Conservation (phyloP, 1,140 invertebrate genomes). For the Eriocheir sinensis region DNA sequence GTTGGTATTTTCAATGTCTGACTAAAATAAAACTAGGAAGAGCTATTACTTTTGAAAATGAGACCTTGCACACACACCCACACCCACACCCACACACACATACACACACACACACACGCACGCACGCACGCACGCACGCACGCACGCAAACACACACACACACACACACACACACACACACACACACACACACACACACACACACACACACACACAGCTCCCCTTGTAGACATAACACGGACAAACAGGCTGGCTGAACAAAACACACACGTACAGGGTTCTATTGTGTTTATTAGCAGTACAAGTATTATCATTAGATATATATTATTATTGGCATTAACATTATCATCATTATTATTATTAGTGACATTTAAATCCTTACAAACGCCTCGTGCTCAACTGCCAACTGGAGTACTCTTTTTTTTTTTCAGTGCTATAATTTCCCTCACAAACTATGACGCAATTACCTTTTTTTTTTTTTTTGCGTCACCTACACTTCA, state of each 20-base stretch:
- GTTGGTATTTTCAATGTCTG: background rate
- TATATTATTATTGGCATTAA: background rate
- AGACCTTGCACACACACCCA: too few species aligned
- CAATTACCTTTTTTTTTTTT: too few species aligned
- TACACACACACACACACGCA: background rate
- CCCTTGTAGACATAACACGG: background rate
- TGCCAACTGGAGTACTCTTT: background rate
- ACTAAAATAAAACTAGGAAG: background rate
- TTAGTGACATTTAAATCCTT: background rate
- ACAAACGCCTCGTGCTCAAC: background rate
- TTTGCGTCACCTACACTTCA: too few species aligned
- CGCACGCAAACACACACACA: background rate
- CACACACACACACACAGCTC: too few species aligned
- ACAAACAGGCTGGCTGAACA: background rate
- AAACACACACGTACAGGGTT: background rate
- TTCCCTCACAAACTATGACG: too few species aligned
- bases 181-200: background rate
- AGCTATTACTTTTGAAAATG: background rate
- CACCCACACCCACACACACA: too few species aligned
- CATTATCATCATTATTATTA: background rate
- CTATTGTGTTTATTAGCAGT: background rate
- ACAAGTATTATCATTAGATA: conserved; percentile 26
- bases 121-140: background rate
- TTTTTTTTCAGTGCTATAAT: too few species aligned
- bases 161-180: background rate